These are phyloP conservation scores for Chrysocyon brachyurus DNA, from an alignment of 2,797 vertebrate genomes.

Conservation along the genomic window DNA sequence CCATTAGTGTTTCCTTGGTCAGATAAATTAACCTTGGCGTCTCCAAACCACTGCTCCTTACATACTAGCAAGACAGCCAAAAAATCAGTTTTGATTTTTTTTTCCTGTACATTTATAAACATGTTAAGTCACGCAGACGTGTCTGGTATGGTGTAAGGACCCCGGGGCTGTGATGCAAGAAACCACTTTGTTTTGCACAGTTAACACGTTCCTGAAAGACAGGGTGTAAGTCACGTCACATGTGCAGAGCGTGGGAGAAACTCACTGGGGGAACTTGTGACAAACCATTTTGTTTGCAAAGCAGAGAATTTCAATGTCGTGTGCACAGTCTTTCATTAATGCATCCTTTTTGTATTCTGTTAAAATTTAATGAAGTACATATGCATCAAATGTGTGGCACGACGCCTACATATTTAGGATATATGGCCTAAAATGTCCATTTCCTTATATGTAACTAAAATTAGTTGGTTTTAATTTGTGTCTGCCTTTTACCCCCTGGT, in stretches of 20 bases:
- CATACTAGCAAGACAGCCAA: not conserved
- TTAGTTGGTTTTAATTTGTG: not conserved
- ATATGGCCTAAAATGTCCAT: not conserved
- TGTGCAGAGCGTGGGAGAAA: not conserved
- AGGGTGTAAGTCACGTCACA: not conserved
- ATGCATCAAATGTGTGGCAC: not conserved
- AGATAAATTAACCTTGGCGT: conserved; percentile 30
- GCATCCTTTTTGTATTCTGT: not conserved
- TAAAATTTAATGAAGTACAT: not conserved
- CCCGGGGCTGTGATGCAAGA: conserved; percentile 28
- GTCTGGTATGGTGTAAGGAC: not conserved
- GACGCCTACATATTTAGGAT: not conserved
- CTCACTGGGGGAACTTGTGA: not conserved
- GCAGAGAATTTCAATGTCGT: conserved; percentile 24
- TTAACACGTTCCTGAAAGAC: not conserved
- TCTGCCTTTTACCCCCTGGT: not conserved
- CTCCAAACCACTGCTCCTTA: conserved; percentile 39
- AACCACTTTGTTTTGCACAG: not conserved
- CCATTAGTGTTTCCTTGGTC: conserved; percentile 5
- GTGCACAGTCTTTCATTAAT: not conserved
- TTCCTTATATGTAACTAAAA: not conserved
- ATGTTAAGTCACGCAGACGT: not conserved
- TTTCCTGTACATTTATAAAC: conserved; percentile 53
- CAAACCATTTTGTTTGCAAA: conserved; percentile 38
- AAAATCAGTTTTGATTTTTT: conserved; percentile 66